Conservation (phyloP, 2,888 invertebrate species). For the Platycheirus albimanus region DNA sequence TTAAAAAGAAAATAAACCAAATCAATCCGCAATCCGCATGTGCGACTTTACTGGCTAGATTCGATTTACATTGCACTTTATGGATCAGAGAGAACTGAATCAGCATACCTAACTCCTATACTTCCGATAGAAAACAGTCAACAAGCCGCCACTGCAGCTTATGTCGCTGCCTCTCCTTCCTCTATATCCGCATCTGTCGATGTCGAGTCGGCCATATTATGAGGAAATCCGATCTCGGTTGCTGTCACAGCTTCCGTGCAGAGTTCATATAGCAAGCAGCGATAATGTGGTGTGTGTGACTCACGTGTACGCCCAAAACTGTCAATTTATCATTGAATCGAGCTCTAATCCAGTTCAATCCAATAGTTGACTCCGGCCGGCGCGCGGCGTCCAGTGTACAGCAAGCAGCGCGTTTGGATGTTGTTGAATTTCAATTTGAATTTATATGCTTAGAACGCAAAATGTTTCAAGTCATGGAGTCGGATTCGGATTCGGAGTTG, state of each 20-base stretch:
- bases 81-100: conserved; percentile 50
- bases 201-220: background rate
- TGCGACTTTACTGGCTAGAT: conserved; percentile 42
- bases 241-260: conserved; percentile 64
- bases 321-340: conserved; percentile 56
- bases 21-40: conserved; percentile 62
- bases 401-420: background rate
- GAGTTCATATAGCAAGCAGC: too few species aligned
- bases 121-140: conserved; percentile 60
- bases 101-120: conserved; percentile 37
- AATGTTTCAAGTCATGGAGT: conserved; percentile 26
- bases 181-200: background rate
- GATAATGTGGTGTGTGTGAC: conserved; percentile 37
- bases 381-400: too few species aligned
- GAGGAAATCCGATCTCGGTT: conserved; percentile 45
- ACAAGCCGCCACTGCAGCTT: background rate
- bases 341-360: conserved; percentile 5
- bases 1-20: conserved; percentile 3
- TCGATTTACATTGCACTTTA: conserved; percentile 59
- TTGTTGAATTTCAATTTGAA: conserved; percentile 54
- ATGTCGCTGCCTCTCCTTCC: too few species aligned
- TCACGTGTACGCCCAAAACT: conserved; percentile 64
- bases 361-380: background rate
- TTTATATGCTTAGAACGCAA: conserved; percentile 42
- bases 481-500: too few species aligned